phyloP scores from a whole-genome alignment of 1,140 invertebrate genomes.

The Drosophila rhopaloa region DNA sequence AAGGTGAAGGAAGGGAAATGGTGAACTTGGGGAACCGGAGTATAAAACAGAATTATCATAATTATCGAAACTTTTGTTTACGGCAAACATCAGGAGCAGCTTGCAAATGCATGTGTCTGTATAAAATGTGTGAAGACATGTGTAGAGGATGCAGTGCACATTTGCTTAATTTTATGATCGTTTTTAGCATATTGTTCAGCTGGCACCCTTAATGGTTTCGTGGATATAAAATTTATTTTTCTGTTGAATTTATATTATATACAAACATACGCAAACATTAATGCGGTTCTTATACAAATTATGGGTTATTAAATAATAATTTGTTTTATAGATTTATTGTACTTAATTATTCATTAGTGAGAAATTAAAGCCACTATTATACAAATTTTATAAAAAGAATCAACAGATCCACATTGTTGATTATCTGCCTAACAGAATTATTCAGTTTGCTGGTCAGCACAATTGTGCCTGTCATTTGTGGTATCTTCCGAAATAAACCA shows the following conservation, averaged over 20 bases:
- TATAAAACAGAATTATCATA: slow-evolving; percentile 68
- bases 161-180: slow-evolving; percentile 11
- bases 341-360: too few species aligned
- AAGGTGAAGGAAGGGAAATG: too few species aligned
- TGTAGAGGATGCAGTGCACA: slow-evolving; percentile 14
- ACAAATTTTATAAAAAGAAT: slow-evolving; percentile 4
- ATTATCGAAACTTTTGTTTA: slow-evolving; percentile 68
- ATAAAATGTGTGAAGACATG: slow-evolving; percentile 27
- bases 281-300: too few species aligned
- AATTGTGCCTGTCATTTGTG: slow-evolving; percentile 22
- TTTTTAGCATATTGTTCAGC: slow-evolving; percentile 8
- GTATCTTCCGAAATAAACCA: background rate
- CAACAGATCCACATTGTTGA: slow-evolving; percentile 12
- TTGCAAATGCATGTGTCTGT: slow-evolving; percentile 1
- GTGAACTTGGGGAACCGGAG: slow-evolving; percentile 19
- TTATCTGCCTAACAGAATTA: background rate
- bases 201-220: background rate
- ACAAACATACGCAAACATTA: too few species aligned
- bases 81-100: slow-evolving; percentile 39
- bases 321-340: too few species aligned
- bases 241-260: too few species aligned
- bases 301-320: too few species aligned
- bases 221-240: too few species aligned
- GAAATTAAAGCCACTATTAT: background rate
- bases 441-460: background rate